Percentiles rank a stretch among this genome's conserved stretches.
Evolutionary conservation across 2,888 invertebrate genomes (phyloP).

Genomic region (Eudemis profundana): DNA sequence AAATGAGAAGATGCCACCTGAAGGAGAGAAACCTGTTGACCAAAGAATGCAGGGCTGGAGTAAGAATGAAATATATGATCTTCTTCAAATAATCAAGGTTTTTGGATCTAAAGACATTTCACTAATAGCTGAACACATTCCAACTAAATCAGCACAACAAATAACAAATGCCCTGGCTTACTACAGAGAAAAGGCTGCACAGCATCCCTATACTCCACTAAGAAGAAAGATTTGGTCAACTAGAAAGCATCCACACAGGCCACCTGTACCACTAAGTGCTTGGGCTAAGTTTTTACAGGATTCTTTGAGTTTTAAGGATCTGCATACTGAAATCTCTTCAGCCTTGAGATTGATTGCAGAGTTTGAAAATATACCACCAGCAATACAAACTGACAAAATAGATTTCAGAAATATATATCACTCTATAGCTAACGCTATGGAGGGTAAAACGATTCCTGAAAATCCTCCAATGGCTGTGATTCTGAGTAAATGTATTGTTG

Average conservation of each 20-base stretch:
- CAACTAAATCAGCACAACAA: conserved; percentile 59
- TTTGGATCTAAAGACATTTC: conserved; percentile 56
- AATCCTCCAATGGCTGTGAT: conserved; percentile 55
- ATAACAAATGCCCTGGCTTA: conserved; percentile 59
- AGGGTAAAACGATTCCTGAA: conserved; percentile 65
- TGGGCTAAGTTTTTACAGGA: conserved; percentile 71
- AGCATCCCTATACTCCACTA: conserved; percentile 44
- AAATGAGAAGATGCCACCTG: not conserved
- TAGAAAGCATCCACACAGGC: conserved; percentile 40
- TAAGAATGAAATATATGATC: conserved; percentile 64
- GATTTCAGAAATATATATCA: conserved; percentile 70
- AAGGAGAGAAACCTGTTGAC: conserved; percentile 5
- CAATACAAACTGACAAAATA: conserved; percentile 57
- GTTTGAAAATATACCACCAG: conserved; percentile 64
- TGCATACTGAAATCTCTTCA: conserved; percentile 65
- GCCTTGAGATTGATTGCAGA: conserved; percentile 74
- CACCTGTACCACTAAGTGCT: conserved; percentile 59
- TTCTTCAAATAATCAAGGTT: conserved; percentile 61
- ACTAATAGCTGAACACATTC: conserved; percentile 55
- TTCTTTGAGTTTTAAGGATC: conserved; percentile 57
- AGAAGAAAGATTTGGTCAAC: conserved; percentile 47
- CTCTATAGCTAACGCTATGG: conserved; percentile 71
- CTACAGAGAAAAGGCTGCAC: conserved; percentile 57
- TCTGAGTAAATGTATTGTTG: conserved; percentile 67
- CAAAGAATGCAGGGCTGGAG: conserved; percentile 60